Percentiles rank a stretch among this genome's conserved stretches.
Conservation (phyloP, 2,888 invertebrate genomes). For the Marronus borbonicus region DNA sequence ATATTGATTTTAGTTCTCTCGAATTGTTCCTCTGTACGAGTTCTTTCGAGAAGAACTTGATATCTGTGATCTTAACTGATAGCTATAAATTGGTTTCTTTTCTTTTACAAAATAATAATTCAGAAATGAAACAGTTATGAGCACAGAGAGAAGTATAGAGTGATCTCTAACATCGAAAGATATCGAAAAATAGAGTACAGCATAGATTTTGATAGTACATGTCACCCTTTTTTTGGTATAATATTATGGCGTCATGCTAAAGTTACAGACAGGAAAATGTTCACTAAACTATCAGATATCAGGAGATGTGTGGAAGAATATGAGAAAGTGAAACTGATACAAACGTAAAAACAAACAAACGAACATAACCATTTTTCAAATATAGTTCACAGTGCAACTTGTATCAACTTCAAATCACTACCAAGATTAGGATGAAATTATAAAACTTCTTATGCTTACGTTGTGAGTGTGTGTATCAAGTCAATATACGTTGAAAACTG, state of each 20-base stretch:
- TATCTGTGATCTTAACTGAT: conserved; percentile 62
- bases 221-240: conserved; percentile 73
- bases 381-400: conserved; percentile 10
- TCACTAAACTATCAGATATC: not conserved
- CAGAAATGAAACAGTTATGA: conserved; percentile 60
- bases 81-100: conserved; percentile 3
- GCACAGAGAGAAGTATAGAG: conserved; percentile 60
- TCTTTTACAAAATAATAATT: not conserved
- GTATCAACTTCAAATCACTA: conserved; percentile 17
- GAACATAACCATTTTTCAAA: conserved; percentile 12
- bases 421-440: conserved; percentile 14
- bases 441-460: not conserved
- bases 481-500: not conserved
- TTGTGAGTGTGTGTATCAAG: conserved; percentile 8
- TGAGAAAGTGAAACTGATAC: not conserved
- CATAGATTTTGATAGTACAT: conserved; percentile 80
- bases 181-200: conserved; percentile 57
- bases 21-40: not conserved
- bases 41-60: conserved; percentile 1
- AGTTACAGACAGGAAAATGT: conserved; percentile 58
- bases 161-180: conserved; percentile 53
- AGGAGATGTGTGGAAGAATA: not conserved
- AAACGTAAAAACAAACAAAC: conserved; percentile 5
- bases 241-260: conserved; percentile 24
- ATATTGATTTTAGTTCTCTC: conserved; percentile 52